Conservation (phyloP, 2,113 vertebrate genomes). For the Stigmatopora nigra region DNA sequence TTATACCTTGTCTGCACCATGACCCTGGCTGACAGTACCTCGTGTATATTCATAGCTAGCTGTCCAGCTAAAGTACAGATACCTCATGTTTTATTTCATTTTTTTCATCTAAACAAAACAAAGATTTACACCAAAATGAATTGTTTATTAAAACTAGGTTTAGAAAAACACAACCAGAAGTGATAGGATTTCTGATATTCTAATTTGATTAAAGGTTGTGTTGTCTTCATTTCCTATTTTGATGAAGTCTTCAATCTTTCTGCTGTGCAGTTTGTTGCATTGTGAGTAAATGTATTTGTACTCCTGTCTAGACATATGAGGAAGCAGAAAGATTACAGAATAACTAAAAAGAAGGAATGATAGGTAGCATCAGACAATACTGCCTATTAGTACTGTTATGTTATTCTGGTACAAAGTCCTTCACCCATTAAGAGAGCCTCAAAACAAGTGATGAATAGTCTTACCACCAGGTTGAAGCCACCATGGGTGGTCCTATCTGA, state of each 20-base stretch:
- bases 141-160: conserved; percentile 43
- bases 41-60: conserved; percentile 23
- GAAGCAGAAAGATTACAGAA: conserved; percentile 13
- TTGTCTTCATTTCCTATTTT: conserved; percentile 19
- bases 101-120: conserved; percentile 11
- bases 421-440: conserved; percentile 53
- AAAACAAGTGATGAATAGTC: conserved; percentile 58
- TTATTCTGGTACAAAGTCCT: conserved; percentile 42
- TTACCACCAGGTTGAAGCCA: conserved; percentile 49
- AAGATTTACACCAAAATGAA: conserved; percentile 20
- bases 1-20: conserved; percentile 31
- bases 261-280: conserved; percentile 17
- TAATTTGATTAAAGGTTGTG: conserved; percentile 36
- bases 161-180: conserved; percentile 32
- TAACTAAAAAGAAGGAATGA: conserved; percentile 9
- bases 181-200: conserved; percentile 44
- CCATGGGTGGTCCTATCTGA: conserved; percentile 57
- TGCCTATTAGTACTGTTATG: conserved; percentile 52
- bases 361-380: conserved; percentile 13
- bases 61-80: conserved; percentile 6
- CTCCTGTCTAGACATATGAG: background rate
- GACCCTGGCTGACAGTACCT: conserved; percentile 11
- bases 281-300: conserved; percentile 18
- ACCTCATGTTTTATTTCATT: conserved; percentile 14
- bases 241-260: conserved; percentile 26